Evolutionary conservation across 2,797 vertebrate genomes (phyloP).

Genomic region (Sebastes taczanowskii): DNA sequence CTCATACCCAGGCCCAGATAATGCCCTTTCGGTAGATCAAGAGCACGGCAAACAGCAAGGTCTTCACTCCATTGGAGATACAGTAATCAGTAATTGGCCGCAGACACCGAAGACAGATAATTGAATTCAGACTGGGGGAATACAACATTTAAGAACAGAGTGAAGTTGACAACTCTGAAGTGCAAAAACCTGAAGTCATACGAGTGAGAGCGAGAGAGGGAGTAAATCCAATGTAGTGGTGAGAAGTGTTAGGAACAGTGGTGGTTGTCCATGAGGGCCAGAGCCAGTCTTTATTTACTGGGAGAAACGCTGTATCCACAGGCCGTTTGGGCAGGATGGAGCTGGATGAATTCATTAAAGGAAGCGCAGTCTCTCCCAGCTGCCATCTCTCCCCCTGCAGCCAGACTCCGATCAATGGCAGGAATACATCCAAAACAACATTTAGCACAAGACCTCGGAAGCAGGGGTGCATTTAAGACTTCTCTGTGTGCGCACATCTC

Average conservation of each 20-base stretch:
- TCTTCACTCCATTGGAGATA: slow-evolving; percentile 55
- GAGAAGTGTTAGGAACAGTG: slow-evolving; percentile 56
- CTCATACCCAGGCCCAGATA: slow-evolving; percentile 31
- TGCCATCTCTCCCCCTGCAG: slow-evolving; percentile 85
- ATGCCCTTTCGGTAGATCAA: slow-evolving; percentile 53
- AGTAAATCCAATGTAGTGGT: slow-evolving; percentile 42
- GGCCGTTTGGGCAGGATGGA: slow-evolving; percentile 80
- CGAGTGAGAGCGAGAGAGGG: slow-evolving; percentile 43
- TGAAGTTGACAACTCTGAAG: slow-evolving; percentile 57
- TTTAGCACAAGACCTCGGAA: slow-evolving; percentile 85
- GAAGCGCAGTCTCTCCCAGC: slow-evolving; percentile 80
- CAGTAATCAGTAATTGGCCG: slow-evolving; percentile 42
- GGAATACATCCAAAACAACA: slow-evolving; percentile 86
- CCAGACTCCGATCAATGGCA: slow-evolving; percentile 86
- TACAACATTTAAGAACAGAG: slow-evolving; percentile 55
- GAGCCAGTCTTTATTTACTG: slow-evolving; percentile 66
- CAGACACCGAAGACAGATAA: slow-evolving; percentile 48
- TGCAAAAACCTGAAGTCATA: slow-evolving; percentile 65
- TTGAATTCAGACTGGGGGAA: slow-evolving; percentile 50
- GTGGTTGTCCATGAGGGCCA: slow-evolving; percentile 68
- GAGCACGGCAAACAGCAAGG: slow-evolving; percentile 57
- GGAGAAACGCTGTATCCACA: slow-evolving; percentile 78
- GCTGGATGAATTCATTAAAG: slow-evolving; percentile 85
- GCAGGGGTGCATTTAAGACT: slow-evolving; percentile 81
- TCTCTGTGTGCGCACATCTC: slow-evolving; percentile 75